Evolutionary conservation across 2,113 vertebrate species (phyloP).

Genomic region (Microtus ochrogaster): DNA sequence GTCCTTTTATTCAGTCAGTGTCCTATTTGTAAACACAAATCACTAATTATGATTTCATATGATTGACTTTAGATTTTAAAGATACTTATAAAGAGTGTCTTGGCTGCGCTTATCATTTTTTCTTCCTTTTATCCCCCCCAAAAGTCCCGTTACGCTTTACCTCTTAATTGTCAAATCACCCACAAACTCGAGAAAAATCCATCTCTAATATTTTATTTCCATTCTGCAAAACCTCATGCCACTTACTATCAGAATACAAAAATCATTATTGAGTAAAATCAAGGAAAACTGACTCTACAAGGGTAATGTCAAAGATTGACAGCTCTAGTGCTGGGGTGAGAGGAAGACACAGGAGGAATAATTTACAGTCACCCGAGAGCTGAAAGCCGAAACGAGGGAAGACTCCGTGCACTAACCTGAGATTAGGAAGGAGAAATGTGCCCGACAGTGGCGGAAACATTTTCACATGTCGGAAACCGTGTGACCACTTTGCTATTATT

Average conservation of each 20-base stretch:
- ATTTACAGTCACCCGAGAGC: too few species aligned
- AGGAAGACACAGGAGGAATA: not conserved
- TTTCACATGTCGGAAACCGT: not conserved
- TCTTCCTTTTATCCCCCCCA: too few species aligned
- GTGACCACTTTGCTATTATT: not conserved
- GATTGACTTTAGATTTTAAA: not conserved
- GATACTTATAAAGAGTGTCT: not conserved
- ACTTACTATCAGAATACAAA: not conserved
- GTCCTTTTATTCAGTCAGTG: not conserved
- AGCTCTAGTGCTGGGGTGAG: not conserved
- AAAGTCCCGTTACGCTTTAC: not conserved
- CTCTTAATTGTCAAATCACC: not conserved
- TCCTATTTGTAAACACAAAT: not conserved
- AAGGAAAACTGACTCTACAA: not conserved
- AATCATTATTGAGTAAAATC: not conserved
- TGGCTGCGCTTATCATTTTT: not conserved
- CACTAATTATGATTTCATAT: not conserved
- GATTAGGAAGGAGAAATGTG: not conserved
- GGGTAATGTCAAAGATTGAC: not conserved
- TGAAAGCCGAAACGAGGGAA: too few species aligned
- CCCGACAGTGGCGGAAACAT: not conserved
- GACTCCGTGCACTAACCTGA: not conserved
- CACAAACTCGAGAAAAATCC: not conserved
- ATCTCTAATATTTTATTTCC: not conserved
- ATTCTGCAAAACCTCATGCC: not conserved